Conservation (phyloP, 1,140 invertebrate genomes). For the Holotrichia oblita region DNA sequence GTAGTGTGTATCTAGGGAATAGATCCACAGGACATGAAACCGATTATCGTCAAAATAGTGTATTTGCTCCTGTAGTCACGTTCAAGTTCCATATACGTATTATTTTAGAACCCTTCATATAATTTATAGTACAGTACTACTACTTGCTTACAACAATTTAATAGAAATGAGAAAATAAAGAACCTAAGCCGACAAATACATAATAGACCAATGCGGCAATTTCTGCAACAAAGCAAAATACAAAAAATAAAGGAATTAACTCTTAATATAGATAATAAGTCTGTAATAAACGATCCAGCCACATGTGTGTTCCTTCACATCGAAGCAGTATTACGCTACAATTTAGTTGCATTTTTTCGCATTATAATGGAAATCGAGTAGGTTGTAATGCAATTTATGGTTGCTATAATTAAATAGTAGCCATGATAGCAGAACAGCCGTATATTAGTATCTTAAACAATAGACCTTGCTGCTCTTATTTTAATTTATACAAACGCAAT, state of each 20-base stretch:
- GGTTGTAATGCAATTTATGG: background rate
- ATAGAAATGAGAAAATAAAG: background rate
- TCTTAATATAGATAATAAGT: slow-evolving; percentile 20
- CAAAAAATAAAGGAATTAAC: background rate
- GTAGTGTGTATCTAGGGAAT: too few relatives aligned
- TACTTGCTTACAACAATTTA: too few relatives aligned
- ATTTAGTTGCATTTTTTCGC: background rate
- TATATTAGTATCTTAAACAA: too few relatives aligned
- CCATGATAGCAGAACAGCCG: background rate
- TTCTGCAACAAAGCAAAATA: background rate
- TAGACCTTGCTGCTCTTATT: too few relatives aligned
- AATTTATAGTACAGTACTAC: too few relatives aligned
- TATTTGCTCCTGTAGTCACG: too few relatives aligned
- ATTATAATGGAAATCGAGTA: slow-evolving; percentile 7
- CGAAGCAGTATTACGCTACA: background rate
- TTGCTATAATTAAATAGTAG: slow-evolving; percentile 2
- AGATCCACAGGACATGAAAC: too few relatives aligned
- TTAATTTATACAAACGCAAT: too few relatives aligned
- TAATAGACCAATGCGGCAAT: background rate
- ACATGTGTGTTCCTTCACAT: background rate
- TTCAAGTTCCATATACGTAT: too few relatives aligned
- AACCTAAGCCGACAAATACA: background rate
- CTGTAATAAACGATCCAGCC: background rate
- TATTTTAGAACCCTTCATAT: too few relatives aligned
- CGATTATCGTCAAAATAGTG: too few relatives aligned